Percentiles rank a stretch among this genome's conserved stretches.
Evolutionary conservation across 2,888 invertebrate genomes (phyloP).

Genomic region (Agriopis marginaria): DNA sequence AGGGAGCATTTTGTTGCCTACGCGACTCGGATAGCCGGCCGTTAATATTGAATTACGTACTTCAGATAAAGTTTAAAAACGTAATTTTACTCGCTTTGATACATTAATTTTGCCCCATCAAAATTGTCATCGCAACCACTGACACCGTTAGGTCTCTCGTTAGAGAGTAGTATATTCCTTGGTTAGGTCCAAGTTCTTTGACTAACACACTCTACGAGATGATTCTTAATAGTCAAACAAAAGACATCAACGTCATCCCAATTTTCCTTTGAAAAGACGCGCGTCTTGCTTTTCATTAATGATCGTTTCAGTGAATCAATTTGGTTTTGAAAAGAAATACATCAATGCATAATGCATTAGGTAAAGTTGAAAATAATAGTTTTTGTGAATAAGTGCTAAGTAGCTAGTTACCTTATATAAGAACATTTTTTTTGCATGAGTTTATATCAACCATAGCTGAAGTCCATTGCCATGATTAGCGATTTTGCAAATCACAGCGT

Average conservation of each 20-base stretch:
- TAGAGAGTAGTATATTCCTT: too few species aligned
- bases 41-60: too few species aligned
- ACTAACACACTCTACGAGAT: not conserved
- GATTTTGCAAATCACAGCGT: not conserved
- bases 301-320: not conserved
- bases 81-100: not conserved
- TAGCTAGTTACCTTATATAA: not conserved
- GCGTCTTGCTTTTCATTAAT: not conserved
- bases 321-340: not conserved
- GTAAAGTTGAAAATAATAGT: not conserved
- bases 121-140: not conserved
- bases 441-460: not conserved
- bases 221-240: slow-evolving; percentile 5
- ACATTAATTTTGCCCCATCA: not conserved
- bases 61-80: too few species aligned
- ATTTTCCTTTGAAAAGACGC: slow-evolving; percentile 10
- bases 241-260: slow-evolving; percentile 27
- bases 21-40: too few species aligned
- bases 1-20: too few species aligned
- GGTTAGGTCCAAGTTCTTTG: too few species aligned
- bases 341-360: too few species aligned
- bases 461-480: not conserved
- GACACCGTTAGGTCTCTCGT: too few species aligned
- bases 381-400: not conserved
- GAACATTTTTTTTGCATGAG: not conserved